Evolutionary conservation across 2,797 vertebrate species (phyloP).

Genomic region (Hemitrygon akajei): DNA sequence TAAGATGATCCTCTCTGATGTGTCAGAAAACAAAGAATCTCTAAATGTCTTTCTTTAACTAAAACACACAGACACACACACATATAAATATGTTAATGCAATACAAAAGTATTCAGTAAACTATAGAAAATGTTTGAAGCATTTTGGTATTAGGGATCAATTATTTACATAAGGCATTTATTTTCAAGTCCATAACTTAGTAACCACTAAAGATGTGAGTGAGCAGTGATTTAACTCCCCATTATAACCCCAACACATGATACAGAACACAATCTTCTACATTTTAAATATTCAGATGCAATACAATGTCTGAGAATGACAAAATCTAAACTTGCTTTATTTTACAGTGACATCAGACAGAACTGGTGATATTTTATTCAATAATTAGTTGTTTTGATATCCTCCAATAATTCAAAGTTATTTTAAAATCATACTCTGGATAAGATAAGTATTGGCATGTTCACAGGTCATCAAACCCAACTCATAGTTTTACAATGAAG

Average conservation of each 20-base stretch:
- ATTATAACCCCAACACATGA: neutral
- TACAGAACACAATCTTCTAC: neutral
- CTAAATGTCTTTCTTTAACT: neutral
- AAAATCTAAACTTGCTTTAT: neutral
- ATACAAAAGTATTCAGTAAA: neutral
- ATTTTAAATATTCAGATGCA: neutral
- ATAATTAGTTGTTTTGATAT: neutral
- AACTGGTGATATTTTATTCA: neutral
- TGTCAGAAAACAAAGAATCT: neutral
- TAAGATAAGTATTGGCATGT: neutral
- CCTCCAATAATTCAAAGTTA: neutral
- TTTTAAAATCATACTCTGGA: neutral
- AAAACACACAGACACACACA: neutral
- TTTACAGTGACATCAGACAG: neutral
- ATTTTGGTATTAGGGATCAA: too few relatives aligned
- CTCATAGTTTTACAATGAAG: neutral
- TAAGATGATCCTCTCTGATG: neutral
- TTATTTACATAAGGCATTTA: neutral
- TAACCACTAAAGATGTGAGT: neutral
- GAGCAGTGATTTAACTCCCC: neutral
- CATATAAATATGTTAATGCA: too few relatives aligned
- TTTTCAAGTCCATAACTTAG: neutral
- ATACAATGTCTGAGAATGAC: neutral
- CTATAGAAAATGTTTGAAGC: neutral
- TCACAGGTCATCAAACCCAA: neutral